Base-by-base conservation (phyloP, 1,140 invertebrate genomes). In the Tetraneura akinire region DNA sequence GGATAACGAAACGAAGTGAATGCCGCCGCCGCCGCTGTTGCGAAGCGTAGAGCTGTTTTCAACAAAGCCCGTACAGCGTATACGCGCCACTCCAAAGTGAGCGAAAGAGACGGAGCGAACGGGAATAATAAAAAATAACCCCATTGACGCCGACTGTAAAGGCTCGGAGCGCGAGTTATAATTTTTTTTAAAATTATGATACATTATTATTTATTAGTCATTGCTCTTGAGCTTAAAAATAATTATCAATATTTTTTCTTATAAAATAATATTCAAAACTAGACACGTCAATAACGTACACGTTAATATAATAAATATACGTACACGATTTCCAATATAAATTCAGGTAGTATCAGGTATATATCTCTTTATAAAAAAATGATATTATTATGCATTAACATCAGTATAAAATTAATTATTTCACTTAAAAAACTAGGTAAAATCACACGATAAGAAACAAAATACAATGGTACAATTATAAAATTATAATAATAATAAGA, bases 1-100 rank as follows among this genome's bases (percentile, higher is more conserved):
- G 74, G 74, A 78, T 45, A 68, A 60, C 73, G 47, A 55, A 76
- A 55, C 74, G 74, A 78, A 55, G 74, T 78, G 74, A 78, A 78
- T 78, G 51, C 74, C 55, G 53, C 74, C 51, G 68, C 23, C 49
- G 55, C 53, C 37, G 68, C 23, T 51, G 68, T 71, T 71, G 68
- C 45, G 47, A 71, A 51, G 68, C 68, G 57, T 71, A 71, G 26
- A 71, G 68, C 68, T 71, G 45, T 71, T 70, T 47, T 23, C 68
- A 71, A 71, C 68, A 71, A 71, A 71, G 68, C 68, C 68, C 21
- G 51, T 53, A n/a, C 51, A 3, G 23, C 45, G 47, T 21, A n/a
- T 23, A 51, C 68, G 51, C 6, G 14, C 45, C 13, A 51, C 47
- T 42, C 47, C 16, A 14, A n/a, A 68, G 21, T 13, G 42, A 45